phyloP scores from a whole-genome alignment of 2,113 vertebrate species.

The Atractosteus spatula region DNA sequence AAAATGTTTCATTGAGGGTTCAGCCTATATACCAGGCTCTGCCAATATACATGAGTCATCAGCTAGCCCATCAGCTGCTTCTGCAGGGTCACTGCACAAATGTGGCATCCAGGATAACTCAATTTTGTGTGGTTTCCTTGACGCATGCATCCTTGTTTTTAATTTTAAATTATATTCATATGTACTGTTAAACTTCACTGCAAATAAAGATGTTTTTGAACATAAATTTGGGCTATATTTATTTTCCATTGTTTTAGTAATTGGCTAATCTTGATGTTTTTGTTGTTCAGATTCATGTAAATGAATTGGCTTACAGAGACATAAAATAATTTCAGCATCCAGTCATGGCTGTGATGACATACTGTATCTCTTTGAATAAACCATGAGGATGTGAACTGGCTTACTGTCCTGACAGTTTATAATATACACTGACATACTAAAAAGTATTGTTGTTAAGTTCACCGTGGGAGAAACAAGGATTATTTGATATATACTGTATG shows the following conservation, averaged over 20 bases:
- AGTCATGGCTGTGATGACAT: background rate
- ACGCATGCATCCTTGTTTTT: background rate
- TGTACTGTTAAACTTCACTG: background rate
- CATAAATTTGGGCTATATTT: background rate
- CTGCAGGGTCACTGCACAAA: too few relatives aligned
- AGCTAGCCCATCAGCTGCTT: too few relatives aligned
- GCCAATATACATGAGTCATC: too few relatives aligned
- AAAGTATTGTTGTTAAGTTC: too few relatives aligned
- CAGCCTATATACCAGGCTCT: too few relatives aligned
- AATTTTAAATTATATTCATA: background rate
- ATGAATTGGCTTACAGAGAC: background rate
- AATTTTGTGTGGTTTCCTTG: background rate
- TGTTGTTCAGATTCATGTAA: background rate
- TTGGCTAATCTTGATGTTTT: background rate
- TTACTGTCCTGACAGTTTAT: too few relatives aligned
- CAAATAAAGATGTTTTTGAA: background rate
- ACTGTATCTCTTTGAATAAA: constrained; percentile 13
- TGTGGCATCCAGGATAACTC: too few relatives aligned
- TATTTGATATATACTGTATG: too few relatives aligned
- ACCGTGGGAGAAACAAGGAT: too few relatives aligned
- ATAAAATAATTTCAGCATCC: background rate
- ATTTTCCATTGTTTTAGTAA: background rate
- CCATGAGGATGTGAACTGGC: background rate
- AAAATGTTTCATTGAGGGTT: too few relatives aligned
- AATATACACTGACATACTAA: too few relatives aligned